Percentiles rank a stretch among this genome's conserved stretches.
phyloP scores from a whole-genome alignment of 1,140 invertebrate species.

The Drosophila nasuta region DNA sequence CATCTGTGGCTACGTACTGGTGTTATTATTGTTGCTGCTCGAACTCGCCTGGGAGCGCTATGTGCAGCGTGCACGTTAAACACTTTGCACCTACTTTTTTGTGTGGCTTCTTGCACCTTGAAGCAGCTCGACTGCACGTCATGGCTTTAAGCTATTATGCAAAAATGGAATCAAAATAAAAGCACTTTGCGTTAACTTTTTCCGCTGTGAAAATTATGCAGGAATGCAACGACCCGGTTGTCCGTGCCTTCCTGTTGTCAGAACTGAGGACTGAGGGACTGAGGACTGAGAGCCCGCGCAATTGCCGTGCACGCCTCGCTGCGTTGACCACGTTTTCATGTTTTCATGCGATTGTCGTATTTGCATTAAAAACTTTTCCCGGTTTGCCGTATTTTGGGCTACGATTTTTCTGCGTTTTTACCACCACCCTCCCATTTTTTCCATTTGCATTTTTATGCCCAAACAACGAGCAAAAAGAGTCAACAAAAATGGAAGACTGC shows the following conservation, averaged over 20 bases:
- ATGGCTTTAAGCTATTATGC: slow-evolving; percentile 62
- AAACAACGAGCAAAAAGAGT: neutral
- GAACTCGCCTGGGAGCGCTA: slow-evolving; percentile 68
- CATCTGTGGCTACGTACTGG: slow-evolving; percentile 62
- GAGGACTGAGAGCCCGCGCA: slow-evolving; percentile 16
- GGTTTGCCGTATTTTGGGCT: slow-evolving; percentile 66
- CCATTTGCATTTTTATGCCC: slow-evolving; percentile 71
- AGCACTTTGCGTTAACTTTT: slow-evolving; percentile 77
- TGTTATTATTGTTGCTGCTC: slow-evolving; percentile 58
- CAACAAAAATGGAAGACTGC: neutral
- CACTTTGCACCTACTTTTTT: slow-evolving; percentile 7
- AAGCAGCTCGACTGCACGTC: neutral
- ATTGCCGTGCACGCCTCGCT: slow-evolving; percentile 61
- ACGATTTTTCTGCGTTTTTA: slow-evolving; percentile 44
- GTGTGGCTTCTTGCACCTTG: neutral
- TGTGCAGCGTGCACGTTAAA: slow-evolving; percentile 11
- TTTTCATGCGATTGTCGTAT: slow-evolving; percentile 73
- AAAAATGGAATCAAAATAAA: slow-evolving; percentile 47
- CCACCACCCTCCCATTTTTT: slow-evolving; percentile 34
- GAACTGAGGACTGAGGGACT: neutral
- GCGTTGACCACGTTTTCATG: slow-evolving; percentile 54
- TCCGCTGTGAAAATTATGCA: slow-evolving; percentile 67
- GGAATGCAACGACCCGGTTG: slow-evolving; percentile 43
- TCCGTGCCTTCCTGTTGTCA: slow-evolving; percentile 67
- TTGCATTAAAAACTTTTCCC: slow-evolving; percentile 78